phyloP scores from a whole-genome alignment of 2,888 invertebrate genomes.

The Linyphia triangularis region DNA sequence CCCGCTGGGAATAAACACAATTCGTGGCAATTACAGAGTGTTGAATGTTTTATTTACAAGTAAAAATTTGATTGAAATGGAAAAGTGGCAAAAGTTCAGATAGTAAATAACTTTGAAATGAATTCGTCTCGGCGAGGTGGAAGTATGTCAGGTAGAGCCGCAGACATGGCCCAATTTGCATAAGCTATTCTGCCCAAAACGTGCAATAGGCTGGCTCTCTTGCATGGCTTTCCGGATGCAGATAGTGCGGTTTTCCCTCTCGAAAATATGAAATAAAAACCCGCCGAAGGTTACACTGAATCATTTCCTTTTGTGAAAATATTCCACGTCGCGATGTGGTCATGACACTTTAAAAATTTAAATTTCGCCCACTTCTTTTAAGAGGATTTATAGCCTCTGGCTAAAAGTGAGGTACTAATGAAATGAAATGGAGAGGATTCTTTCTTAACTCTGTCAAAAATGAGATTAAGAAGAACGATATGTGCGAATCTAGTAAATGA shows the following conservation, averaged over 20 bases:
- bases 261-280: neutral
- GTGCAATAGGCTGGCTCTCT: conserved; percentile 15
- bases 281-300: conserved; percentile 28
- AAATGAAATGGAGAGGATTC: neutral
- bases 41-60: conserved; percentile 44
- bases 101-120: conserved; percentile 40
- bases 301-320: conserved; percentile 41
- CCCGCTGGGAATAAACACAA: conserved; percentile 25
- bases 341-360: conserved; percentile 27
- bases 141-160: conserved; percentile 55
- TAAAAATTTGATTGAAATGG: conserved; percentile 42
- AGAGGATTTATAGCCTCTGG: neutral
- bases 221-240: conserved; percentile 20
- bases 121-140: conserved; percentile 35
- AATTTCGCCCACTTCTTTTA: neutral
- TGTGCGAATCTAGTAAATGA: neutral
- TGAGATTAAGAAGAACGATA: neutral
- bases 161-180: conserved; percentile 69
- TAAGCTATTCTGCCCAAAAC: conserved; percentile 39
- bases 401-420: neutral
- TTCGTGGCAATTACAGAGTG: conserved; percentile 43
- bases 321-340: conserved; percentile 11
- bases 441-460: neutral
- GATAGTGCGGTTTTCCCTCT: conserved; percentile 37
- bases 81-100: conserved; percentile 41